phyloP scores from a whole-genome alignment of 2,888 invertebrate genomes.

The Calliphora vomitoria region DNA sequence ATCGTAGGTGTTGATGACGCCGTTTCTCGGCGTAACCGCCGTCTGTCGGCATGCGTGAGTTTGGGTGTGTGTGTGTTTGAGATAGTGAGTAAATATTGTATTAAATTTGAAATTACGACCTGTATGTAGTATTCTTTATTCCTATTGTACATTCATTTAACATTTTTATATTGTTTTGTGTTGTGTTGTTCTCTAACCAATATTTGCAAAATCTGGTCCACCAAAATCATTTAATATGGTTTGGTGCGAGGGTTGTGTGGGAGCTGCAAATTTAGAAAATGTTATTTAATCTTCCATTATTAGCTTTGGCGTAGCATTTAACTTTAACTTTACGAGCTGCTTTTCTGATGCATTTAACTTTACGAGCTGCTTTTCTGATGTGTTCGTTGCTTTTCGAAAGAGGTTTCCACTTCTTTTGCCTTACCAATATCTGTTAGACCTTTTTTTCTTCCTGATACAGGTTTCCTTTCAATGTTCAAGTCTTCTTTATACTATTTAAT shows the following conservation, averaged over 20 bases:
- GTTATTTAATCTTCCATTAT: no score
- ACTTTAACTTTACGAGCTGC: no score
- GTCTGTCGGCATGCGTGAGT: not conserved
- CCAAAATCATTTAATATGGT: conserved; percentile 37
- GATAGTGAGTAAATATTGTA: conserved; percentile 48
- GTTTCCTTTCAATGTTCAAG: no score
- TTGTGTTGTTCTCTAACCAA: conserved; percentile 41
- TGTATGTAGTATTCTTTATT: conserved; percentile 24
- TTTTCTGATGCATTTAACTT: no score
- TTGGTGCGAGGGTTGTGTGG: conserved; percentile 18
- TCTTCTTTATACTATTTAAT: no score
- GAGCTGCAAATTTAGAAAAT: not conserved
- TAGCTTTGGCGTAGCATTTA: no score
- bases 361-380: no score
- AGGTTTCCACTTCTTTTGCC: no score
- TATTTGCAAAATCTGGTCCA: conserved; percentile 50
- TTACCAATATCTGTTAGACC: no score
- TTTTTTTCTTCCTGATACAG: no score
- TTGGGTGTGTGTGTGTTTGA: not conserved
- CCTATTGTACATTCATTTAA: conserved; percentile 38
- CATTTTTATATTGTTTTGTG: conserved; percentile 43
- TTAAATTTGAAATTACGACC: conserved; percentile 74
- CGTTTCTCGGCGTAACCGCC: not conserved
- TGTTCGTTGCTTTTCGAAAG: no score
- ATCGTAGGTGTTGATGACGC: conserved; percentile 58